Percentiles rank a stretch among this genome's conserved stretches.
phyloP scores from a whole-genome alignment of 2,888 invertebrate species.

The Melinopterus prodromus region DNA sequence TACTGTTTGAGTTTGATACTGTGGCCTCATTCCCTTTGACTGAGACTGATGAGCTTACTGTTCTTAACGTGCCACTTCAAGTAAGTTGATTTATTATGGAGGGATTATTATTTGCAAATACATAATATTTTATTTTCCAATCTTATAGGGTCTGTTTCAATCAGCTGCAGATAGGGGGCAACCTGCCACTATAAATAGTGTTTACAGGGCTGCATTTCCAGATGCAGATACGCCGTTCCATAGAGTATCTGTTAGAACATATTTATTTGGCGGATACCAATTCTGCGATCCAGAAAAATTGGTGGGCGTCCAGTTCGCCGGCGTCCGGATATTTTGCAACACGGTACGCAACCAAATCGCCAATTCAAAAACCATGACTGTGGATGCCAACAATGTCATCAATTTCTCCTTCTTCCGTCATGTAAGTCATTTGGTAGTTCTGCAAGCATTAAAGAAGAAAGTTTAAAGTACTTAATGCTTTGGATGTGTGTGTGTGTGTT shows the following conservation, averaged over 20 bases:
- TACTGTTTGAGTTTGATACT: slow-evolving; percentile 30
- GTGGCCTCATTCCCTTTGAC: neutral
- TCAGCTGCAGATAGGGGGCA: slow-evolving; percentile 6
- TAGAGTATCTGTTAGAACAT: slow-evolving; percentile 22
- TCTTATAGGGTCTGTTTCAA: slow-evolving; percentile 27
- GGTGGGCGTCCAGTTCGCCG: neutral
- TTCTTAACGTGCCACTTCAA: slow-evolving; percentile 30
- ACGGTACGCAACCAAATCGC: neutral
- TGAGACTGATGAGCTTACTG: slow-evolving; percentile 27
- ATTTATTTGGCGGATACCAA: slow-evolving; percentile 34
- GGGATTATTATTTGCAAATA: neutral
- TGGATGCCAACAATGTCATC: slow-evolving; percentile 16
- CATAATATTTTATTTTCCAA: neutral
- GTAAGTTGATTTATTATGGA: slow-evolving; percentile 20
- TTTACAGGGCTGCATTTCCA: slow-evolving; percentile 26
- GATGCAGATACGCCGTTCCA: slow-evolving; percentile 25
- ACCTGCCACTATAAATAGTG: neutral
- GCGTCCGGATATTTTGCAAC: neutral
- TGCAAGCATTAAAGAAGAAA: too few relatives aligned
- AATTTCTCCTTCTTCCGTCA: slow-evolving; percentile 32
- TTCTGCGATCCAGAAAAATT: slow-evolving; percentile 22
- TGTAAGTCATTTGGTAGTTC: slow-evolving; percentile 26
- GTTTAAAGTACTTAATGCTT: too few relatives aligned
- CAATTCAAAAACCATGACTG: slow-evolving; percentile 12
- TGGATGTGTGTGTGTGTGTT: too few relatives aligned